Evolutionary conservation across 2,113 vertebrate genomes (phyloP), one percentile per base, ranked within the genome.

Genomic region (Osmerus eperlanus): DNA sequence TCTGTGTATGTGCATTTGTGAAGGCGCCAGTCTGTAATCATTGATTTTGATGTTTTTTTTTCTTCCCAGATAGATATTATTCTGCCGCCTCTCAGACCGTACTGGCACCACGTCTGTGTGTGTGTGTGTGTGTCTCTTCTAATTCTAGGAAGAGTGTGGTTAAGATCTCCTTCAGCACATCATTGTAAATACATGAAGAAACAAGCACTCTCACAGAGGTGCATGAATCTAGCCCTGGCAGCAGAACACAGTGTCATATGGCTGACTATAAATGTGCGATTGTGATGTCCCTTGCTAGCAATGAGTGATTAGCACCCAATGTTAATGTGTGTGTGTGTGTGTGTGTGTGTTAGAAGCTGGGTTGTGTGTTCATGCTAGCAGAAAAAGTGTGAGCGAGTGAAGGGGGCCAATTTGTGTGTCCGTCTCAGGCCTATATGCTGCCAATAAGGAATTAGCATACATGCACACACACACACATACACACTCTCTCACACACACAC

Each of bases 201-300:
- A 23, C 29, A 32, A 32, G 36, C 36, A 41, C 36, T 8, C 6
- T 41, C 36, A 41, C 36, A 41, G 36, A 41, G 36, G 36, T 9
- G 1, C 36, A 41, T 41, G 8, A 41, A 41, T 41, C 36, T 41
- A 41, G 5, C 36, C 6, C 36, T 76, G 56, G 59, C 58, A 56
- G 66, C 58, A 19, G 15, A 23, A 58, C 9, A 2, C 4, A 18
- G 56, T 60, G 74, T 80, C 71, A 70, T 67, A 73, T 67, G 75
- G 78, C 67, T 51, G 51, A 58, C 63, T 72, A 67, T 52, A 71
- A 80, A 73, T 55, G 78, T 21, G 67, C 67, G 55, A 59, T 76
- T 76, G 52, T 47, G 8, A 16, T 52, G 66, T 66, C 53, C 25
- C 67, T 65, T 65, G n/a, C 61, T 25, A 56, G 63, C 72, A 69